Percentiles rank a stretch among this genome's conserved stretches.
phyloP scores from a whole-genome alignment of 2,888 invertebrate species.

The Ctenicera cuprea region DNA sequence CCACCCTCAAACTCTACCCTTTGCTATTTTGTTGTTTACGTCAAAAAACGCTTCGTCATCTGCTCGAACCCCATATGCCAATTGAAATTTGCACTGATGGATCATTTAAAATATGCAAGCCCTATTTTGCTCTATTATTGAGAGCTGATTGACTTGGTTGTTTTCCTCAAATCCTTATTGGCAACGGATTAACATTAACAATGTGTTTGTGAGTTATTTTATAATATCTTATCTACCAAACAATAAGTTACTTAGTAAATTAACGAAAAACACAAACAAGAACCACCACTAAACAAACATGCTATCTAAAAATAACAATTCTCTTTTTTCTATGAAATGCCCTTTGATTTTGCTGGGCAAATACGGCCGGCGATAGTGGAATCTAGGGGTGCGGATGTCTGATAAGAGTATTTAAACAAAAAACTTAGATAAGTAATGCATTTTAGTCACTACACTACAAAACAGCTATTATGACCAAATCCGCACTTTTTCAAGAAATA shows the following conservation, averaged over 20 bases:
- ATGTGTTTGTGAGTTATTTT: constrained; percentile 1
- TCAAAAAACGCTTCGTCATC: constrained; percentile 61
- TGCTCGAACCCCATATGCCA: constrained; percentile 45
- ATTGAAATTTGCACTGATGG: constrained; percentile 32
- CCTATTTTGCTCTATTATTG: neutral
- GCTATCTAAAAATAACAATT: constrained; percentile 70
- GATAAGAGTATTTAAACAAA: constrained; percentile 49
- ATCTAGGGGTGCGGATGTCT: constrained; percentile 61
- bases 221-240: constrained; percentile 14
- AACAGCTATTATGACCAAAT: neutral
- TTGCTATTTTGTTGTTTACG: constrained; percentile 64
- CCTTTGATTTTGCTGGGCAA: constrained; percentile 70
- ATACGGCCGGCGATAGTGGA: constrained; percentile 63
- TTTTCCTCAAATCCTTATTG: neutral
- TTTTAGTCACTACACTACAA: too few relatives aligned
- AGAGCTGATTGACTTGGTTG: neutral
- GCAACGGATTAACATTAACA: neutral
- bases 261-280: constrained; percentile 26
- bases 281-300: constrained; percentile 59
- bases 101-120: constrained; percentile 33
- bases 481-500: neutral
- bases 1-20: constrained; percentile 66
- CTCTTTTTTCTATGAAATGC: constrained; percentile 68
- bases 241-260: constrained; percentile 21
- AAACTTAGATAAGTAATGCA: constrained; percentile 53